Evolutionary conservation across 2,888 invertebrate genomes (phyloP).

Genomic region (Loripinus fragilis): DNA sequence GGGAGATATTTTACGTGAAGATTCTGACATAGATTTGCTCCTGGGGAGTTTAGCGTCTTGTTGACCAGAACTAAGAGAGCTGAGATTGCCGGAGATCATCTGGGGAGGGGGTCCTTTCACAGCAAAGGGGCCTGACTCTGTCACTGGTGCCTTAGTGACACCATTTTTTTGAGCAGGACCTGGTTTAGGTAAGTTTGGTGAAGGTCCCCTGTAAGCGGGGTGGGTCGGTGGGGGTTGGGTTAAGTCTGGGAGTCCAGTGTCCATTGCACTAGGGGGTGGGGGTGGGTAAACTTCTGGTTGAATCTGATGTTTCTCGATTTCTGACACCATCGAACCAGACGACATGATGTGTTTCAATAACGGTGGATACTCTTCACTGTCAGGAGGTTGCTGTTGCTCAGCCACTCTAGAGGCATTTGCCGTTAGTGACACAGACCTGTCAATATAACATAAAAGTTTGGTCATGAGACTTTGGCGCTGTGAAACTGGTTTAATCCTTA

Average conservation of each 20-base stretch:
- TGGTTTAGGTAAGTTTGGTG: slow-evolving; percentile 29
- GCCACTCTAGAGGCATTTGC: slow-evolving; percentile 15
- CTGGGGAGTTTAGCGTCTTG: background rate
- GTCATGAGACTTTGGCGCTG: too few relatives aligned
- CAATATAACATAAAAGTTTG: too few relatives aligned
- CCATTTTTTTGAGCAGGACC: background rate
- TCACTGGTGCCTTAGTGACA: background rate
- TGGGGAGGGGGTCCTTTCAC: background rate
- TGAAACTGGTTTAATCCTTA: too few relatives aligned
- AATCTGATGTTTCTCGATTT: slow-evolving; percentile 88
- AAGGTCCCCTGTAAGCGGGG: slow-evolving; percentile 56
- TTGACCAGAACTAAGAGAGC: background rate
- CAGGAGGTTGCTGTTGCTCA: slow-evolving; percentile 9
- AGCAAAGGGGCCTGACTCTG: background rate
- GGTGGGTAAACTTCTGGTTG: background rate
- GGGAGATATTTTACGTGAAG: slow-evolving; percentile 19
- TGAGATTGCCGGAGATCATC: slow-evolving; percentile 8
- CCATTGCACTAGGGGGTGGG: background rate
- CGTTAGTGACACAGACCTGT: slow-evolving; percentile 58
- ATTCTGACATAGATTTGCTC: background rate
- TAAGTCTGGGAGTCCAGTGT: slow-evolving; percentile 29
- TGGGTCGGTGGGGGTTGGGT: slow-evolving; percentile 58
- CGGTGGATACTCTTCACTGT: slow-evolving; percentile 62
- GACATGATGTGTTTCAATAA: slow-evolving; percentile 92
- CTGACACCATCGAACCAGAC: slow-evolving; percentile 92